Conservation (phyloP, 2,888 invertebrate genomes). For the Amphipoea oculea region DNA sequence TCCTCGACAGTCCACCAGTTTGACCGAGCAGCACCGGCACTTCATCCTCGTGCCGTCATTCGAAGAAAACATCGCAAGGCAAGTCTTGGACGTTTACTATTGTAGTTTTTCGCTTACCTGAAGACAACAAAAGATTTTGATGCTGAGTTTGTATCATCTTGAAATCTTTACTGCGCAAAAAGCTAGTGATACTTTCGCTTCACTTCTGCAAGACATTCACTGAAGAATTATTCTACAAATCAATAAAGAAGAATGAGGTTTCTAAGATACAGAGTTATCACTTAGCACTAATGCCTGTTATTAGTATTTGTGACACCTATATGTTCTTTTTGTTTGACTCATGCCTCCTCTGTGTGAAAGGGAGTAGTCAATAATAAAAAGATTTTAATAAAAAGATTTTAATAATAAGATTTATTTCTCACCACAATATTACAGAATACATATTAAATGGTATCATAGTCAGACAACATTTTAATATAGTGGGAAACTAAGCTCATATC, state of each 20-base stretch:
- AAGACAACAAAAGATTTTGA: constrained; percentile 13
- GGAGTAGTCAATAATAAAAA: neutral
- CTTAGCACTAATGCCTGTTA: neutral
- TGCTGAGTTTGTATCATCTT: neutral
- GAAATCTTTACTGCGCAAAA: neutral
- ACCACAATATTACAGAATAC: no score
- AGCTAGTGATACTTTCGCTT: neutral
- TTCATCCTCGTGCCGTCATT: no score
- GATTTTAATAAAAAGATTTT: no score
- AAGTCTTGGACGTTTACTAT: neutral
- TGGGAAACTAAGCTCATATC: no score
- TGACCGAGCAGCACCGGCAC: neutral
- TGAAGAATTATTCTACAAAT: neutral
- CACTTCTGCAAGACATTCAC: neutral
- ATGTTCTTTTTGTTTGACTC: neutral
- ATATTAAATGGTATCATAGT: no score
- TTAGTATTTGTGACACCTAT: neutral
- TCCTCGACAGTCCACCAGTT: neutral
- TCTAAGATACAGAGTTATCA: neutral
- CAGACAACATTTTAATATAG: no score
- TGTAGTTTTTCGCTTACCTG: constrained; percentile 24
- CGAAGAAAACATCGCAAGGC: neutral
- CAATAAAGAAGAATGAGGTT: neutral
- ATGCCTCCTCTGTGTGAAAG: neutral
- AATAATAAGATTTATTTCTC: no score